phyloP scores from a whole-genome alignment of 2,888 invertebrate genomes.

The Crematogaster levior region DNA sequence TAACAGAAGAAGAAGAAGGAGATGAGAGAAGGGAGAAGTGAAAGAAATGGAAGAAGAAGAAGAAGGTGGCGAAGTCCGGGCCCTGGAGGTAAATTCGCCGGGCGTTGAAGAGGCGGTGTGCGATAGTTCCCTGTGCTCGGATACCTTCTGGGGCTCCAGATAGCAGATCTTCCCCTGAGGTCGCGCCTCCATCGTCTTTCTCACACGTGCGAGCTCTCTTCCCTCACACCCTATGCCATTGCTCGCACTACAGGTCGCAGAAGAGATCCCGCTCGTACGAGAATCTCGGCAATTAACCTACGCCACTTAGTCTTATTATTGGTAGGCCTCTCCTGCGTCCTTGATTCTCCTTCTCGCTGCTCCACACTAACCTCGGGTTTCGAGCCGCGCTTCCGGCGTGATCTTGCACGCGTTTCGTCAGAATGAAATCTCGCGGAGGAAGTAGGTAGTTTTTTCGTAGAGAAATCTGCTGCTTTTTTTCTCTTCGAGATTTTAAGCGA shows the following conservation, averaged over 20 bases:
- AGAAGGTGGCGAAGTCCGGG: slow-evolving; percentile 65
- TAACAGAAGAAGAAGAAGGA: slow-evolving; percentile 28
- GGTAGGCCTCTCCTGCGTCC: slow-evolving; percentile 20
- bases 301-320: slow-evolving; percentile 78
- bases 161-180: slow-evolving; percentile 74
- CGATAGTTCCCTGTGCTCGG: slow-evolving; percentile 63
- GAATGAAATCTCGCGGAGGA: neutral
- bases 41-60: slow-evolving; percentile 43
- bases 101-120: slow-evolving; percentile 62
- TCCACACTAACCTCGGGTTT: neutral
- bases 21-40: slow-evolving; percentile 4
- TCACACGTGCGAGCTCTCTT: slow-evolving; percentile 11
- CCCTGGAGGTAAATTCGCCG: slow-evolving; percentile 33
- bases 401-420: neutral
- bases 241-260: slow-evolving; percentile 63
- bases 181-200: slow-evolving; percentile 62
- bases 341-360: neutral
- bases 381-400: slow-evolving; percentile 16
- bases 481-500: neutral
- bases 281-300: slow-evolving; percentile 81
- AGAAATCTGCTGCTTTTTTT: neutral
- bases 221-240: slow-evolving; percentile 50
- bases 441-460: neutral
- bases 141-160: slow-evolving; percentile 62
- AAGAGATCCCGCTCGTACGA: slow-evolving; percentile 68